phyloP scores from a whole-genome alignment of 2,113 vertebrate genomes.

The Phaethornis superciliosus region DNA sequence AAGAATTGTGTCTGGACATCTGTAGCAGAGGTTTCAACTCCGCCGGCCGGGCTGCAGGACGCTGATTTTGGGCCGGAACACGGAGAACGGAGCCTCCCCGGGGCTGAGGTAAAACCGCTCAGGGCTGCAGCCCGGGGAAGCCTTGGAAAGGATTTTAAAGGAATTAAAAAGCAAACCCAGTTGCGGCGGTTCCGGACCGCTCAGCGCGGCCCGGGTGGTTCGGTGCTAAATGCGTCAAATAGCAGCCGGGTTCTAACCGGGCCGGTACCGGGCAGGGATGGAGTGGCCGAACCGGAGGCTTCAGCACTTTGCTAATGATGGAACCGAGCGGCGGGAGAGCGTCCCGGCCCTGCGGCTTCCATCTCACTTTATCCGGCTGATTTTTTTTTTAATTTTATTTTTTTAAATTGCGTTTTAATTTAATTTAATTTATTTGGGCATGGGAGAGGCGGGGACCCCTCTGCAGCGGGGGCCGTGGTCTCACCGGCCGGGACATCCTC shows the following conservation, averaged over 20 bases:
- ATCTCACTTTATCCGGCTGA: neutral
- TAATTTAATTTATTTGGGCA: neutral
- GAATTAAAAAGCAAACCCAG: neutral
- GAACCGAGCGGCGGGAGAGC: neutral
- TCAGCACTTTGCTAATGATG: neutral
- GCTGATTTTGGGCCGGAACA: neutral
- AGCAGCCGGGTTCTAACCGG: neutral
- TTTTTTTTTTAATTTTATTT: neutral
- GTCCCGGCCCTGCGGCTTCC: neutral
- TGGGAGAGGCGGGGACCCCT: neutral
- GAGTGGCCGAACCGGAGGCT: neutral
- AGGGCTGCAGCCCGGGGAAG: neutral
- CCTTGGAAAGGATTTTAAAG: neutral
- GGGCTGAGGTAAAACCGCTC: slow-evolving; percentile 34
- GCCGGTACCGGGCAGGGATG: neutral
- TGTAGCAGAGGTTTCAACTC: slow-evolving; percentile 90
- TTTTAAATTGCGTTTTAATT: neutral
- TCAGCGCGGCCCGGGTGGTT: neutral
- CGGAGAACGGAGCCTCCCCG: neutral
- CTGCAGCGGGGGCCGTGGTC: neutral
- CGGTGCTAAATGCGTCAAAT: neutral
- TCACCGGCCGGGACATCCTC: neutral
- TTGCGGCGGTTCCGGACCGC: neutral
- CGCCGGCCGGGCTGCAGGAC: slow-evolving; percentile 22
- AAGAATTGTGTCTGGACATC: slow-evolving; percentile 99